Conservation (phyloP, 2,888 invertebrate genomes). For the Aethes cnicana region DNA sequence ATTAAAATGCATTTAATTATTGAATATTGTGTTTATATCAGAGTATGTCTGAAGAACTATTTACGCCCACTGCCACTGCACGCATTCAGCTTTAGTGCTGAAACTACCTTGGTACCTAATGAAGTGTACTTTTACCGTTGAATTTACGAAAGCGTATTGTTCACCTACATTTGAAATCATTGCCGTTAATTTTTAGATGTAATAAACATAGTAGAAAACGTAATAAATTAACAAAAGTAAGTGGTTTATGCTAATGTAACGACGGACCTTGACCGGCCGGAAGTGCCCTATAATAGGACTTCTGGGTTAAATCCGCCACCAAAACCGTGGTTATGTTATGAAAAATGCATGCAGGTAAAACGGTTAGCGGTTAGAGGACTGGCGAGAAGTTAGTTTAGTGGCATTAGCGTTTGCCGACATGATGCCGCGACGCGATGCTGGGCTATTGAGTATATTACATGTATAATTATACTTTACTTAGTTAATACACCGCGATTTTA, state of each 20-base stretch:
- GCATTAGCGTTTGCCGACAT: too few relatives aligned
- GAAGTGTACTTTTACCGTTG: background rate
- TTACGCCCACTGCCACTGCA: too few relatives aligned
- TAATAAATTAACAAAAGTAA: conserved; percentile 19
- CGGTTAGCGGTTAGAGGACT: too few relatives aligned
- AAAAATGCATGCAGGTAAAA: conserved; percentile 14
- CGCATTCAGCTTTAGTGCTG: conserved; percentile 6
- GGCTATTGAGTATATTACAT: too few relatives aligned
- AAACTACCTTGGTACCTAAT: too few relatives aligned
- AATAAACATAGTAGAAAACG: conserved; percentile 21
- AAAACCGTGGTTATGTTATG: conserved; percentile 5
- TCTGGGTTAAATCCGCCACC: conserved; percentile 8
- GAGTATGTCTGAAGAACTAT: too few relatives aligned
- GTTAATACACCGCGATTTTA: too few relatives aligned
- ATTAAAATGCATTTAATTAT: too few relatives aligned
- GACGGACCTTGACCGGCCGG: conserved; percentile 58
- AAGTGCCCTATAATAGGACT: conserved; percentile 34
- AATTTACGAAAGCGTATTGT: conserved; percentile 4
- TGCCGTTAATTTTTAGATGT: conserved; percentile 13
- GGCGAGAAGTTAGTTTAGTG: too few relatives aligned
- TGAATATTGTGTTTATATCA: too few relatives aligned
- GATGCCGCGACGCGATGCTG: too few relatives aligned
- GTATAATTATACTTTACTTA: too few relatives aligned
- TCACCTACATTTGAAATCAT: conserved; percentile 13
- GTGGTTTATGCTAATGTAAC: conserved; percentile 28